Percentiles rank a stretch among this genome's conserved stretches.
Conservation (phyloP, 2,888 invertebrate species). For the Xestia ashworthii region DNA sequence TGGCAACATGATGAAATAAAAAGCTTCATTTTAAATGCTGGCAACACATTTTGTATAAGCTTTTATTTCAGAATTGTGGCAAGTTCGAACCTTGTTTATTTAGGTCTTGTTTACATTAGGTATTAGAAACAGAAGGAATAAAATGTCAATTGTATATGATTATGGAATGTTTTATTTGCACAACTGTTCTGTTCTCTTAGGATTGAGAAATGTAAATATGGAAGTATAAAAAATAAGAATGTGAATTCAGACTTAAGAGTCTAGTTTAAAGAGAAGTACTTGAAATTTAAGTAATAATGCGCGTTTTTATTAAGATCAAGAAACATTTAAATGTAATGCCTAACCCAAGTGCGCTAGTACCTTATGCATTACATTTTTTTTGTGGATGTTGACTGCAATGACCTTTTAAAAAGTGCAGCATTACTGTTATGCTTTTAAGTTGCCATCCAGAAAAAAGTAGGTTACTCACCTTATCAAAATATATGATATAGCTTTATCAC, state of each 20-base stretch:
- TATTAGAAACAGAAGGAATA: conserved; percentile 22
- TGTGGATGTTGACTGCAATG: not conserved
- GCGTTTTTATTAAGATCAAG: not conserved
- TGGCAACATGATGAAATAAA: conserved; percentile 38
- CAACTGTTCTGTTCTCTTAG: conserved; percentile 23
- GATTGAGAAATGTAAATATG: conserved; percentile 5
- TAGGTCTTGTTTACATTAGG: conserved; percentile 49
- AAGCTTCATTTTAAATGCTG: conserved; percentile 18
- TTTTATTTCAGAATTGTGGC: conserved; percentile 24
- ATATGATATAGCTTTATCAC: conserved; percentile 36
- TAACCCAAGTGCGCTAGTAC: not conserved
- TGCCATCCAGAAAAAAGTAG: conserved; percentile 24
- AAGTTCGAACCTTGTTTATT: conserved; percentile 32
- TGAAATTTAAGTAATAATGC: not conserved
- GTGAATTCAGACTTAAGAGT: not conserved
- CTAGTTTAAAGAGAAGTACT: not conserved
- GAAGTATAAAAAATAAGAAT: not conserved
- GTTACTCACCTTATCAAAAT: conserved; percentile 38
- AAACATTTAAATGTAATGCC: not conserved
- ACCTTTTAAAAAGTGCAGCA: conserved; percentile 8
- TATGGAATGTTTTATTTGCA: conserved; percentile 32
- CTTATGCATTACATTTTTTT: not conserved
- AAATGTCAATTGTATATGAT: not conserved
- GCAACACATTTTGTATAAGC: conserved; percentile 5
- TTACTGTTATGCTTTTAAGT: not conserved